Conservation (phyloP, 2,797 vertebrate genomes). For the Alca torda region DNA sequence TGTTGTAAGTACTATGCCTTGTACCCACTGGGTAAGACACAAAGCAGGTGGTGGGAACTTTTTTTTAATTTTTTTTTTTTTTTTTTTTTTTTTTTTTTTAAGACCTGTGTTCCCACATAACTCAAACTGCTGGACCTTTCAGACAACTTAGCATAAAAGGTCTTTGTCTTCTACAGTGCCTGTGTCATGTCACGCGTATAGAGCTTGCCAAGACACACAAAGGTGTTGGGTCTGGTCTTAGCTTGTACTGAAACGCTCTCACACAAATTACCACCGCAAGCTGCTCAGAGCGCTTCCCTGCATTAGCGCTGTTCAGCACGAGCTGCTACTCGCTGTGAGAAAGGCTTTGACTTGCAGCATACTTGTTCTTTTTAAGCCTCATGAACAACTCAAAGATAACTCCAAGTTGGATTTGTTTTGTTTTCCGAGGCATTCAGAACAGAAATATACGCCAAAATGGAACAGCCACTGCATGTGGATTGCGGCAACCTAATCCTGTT, state of each 20-base stretch:
- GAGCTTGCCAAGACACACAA: background rate
- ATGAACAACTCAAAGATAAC: background rate
- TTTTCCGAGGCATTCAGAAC: rapidly evolving
- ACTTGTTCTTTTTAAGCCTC: background rate
- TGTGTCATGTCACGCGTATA: rapidly evolving
- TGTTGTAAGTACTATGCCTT: no score
- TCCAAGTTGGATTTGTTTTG: background rate
- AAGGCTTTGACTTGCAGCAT: background rate
- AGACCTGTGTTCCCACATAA: background rate
- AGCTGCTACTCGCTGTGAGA: background rate
- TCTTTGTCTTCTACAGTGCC: background rate
- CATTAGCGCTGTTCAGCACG: rapidly evolving
- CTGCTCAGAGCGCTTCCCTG: background rate
- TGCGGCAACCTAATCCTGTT: background rate
- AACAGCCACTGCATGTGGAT: rapidly evolving
- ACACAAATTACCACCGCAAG: rapidly evolving
- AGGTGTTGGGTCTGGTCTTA: no score
- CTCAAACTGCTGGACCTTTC: background rate
- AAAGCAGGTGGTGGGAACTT: background rate
- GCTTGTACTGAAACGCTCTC: background rate
- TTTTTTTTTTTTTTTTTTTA: background rate
- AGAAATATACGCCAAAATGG: rapidly evolving
- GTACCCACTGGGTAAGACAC: background rate
- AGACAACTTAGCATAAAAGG: background rate
- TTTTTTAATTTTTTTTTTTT: no score